These are phyloP conservation scores for Ericerus pela DNA, from an alignment of 1,140 invertebrate species.

Conservation along the genomic window DNA sequence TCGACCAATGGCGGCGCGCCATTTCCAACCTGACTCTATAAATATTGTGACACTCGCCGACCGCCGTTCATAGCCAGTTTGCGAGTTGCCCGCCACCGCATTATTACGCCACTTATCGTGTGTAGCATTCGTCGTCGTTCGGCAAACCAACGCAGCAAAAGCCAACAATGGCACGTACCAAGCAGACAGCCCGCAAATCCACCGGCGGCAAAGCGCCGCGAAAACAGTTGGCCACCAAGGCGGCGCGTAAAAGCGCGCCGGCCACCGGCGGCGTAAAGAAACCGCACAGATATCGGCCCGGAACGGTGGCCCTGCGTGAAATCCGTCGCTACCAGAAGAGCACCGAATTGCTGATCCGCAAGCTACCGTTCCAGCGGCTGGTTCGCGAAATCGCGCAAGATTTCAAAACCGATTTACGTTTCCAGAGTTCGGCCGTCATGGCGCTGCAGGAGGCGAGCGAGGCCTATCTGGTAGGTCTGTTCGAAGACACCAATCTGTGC, in stretches of 20 bases:
- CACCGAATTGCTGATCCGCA: constrained; percentile 63
- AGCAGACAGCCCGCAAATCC: constrained; percentile 74
- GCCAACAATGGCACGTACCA: constrained; percentile 79
- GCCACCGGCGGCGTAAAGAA: constrained; percentile 73
- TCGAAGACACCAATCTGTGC: constrained; percentile 87
- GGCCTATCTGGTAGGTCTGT: constrained; percentile 56
- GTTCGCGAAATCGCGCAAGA: constrained; percentile 77
- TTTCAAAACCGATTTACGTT: constrained; percentile 43
- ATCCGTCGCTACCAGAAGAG: constrained; percentile 74
- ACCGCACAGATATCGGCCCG: constrained; percentile 54
- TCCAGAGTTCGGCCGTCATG: constrained; percentile 30
- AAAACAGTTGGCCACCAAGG: constrained; percentile 74
- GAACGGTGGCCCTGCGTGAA: constrained; percentile 71
- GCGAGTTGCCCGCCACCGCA: too few relatives aligned
- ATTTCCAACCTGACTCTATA: too few relatives aligned
- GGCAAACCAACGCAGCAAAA: constrained; percentile 66
- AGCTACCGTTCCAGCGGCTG: constrained; percentile 69
- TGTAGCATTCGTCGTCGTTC: too few relatives aligned
- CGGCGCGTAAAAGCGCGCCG: constrained; percentile 61
- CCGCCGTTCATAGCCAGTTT: too few relatives aligned
- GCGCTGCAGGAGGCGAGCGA: constrained; percentile 46
- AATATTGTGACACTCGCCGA: too few relatives aligned
- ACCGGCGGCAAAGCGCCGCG: constrained; percentile 74
- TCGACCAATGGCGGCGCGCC: too few relatives aligned
- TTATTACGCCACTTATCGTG: too few relatives aligned